These are phyloP conservation scores for Acrobeloides nanus DNA, from an alignment of 2,888 invertebrate species.

Conservation along the genomic window DNA sequence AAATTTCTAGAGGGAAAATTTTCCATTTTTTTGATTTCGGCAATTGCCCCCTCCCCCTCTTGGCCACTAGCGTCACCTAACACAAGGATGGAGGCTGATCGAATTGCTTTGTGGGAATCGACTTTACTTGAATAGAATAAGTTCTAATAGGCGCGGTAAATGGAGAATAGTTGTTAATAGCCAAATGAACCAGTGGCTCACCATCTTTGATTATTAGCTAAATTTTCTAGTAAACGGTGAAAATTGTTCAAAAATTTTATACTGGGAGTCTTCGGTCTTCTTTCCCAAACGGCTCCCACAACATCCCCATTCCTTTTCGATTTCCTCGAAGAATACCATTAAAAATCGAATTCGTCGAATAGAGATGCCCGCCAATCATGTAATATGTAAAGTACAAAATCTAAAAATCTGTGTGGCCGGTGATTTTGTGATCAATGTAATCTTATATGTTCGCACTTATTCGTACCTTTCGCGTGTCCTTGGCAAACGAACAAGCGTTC, in stretches of 20 bases:
- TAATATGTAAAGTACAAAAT: slow-evolving; percentile 58
- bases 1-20: too few species aligned
- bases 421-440: too few species aligned
- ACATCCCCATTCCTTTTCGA: slow-evolving; percentile 56
- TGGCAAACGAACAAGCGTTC: too few species aligned
- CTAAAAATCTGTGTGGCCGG: too few species aligned
- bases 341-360: slow-evolving; percentile 58
- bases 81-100: too few species aligned
- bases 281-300: slow-evolving; percentile 56
- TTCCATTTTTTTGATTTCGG: too few species aligned
- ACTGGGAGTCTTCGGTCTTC: slow-evolving; percentile 55
- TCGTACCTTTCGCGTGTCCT: too few species aligned
- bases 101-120: slow-evolving; percentile 2
- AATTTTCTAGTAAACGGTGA: too few species aligned
- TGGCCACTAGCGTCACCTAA: too few species aligned
- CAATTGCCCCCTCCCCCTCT: too few species aligned
- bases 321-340: slow-evolving; percentile 59
- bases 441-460: too few species aligned
- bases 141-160: slow-evolving; percentile 58
- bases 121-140: slow-evolving; percentile 54
- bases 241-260: too few species aligned
- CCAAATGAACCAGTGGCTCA: slow-evolving; percentile 59
- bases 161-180: slow-evolving; percentile 58
- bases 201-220: slow-evolving; percentile 51
- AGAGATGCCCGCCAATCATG: slow-evolving; percentile 57